phyloP scores from a whole-genome alignment of 2,113 vertebrate species.

The Mohoua ochrocephala region DNA sequence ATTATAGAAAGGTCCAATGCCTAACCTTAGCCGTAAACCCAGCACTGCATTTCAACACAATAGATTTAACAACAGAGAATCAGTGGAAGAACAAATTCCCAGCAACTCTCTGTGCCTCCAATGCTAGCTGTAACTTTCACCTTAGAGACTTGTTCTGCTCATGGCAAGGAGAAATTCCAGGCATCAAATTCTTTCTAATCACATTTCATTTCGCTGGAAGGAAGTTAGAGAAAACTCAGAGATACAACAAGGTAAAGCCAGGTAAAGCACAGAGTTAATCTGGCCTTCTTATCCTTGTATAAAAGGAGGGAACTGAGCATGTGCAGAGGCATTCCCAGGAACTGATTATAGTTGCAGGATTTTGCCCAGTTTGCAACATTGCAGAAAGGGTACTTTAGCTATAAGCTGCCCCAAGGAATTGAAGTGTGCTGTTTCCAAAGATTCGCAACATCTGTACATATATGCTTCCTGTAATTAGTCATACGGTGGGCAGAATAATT shows the following conservation, averaged over 20 bases:
- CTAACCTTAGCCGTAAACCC: not conserved
- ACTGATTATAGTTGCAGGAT: not conserved
- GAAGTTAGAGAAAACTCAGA: not conserved
- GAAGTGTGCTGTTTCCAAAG: not conserved
- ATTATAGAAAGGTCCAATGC: not conserved
- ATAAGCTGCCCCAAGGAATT: not conserved
- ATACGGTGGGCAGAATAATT: not conserved
- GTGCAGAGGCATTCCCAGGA: not conserved
- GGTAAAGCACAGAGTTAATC: not conserved
- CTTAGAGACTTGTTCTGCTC: not conserved
- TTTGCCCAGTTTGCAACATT: not conserved
- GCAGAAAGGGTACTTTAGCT: not conserved
- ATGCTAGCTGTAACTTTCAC: not conserved
- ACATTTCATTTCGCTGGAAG: not conserved
- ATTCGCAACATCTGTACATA: not conserved
- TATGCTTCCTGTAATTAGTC: not conserved
- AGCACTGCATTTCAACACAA: not conserved
- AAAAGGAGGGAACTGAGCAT: not conserved
- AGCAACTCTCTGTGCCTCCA: not conserved
- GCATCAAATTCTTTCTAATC: not conserved
- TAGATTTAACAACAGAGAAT: not conserved
- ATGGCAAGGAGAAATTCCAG: not conserved
- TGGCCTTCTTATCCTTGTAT: not conserved
- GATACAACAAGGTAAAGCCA: not conserved
- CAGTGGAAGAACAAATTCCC: not conserved